These are phyloP conservation scores for Dipus sagitta DNA, from an alignment of 2,797 vertebrate species.

Conservation along the genomic window DNA sequence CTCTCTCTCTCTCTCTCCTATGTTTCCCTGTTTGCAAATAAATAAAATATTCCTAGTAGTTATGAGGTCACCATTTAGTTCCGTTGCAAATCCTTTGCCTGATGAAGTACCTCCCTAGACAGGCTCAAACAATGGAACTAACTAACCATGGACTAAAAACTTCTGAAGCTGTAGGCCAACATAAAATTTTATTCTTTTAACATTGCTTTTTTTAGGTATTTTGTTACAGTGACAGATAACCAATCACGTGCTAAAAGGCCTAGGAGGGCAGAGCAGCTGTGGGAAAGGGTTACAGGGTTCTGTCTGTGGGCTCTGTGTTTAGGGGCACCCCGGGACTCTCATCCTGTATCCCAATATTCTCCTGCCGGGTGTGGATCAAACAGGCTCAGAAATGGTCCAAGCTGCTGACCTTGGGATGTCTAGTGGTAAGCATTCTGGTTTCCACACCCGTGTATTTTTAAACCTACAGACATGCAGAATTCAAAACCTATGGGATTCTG, in stretches of 20 bases:
- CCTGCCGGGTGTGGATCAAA: neutral
- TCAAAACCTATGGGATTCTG: neutral
- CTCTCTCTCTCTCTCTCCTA: too few relatives aligned
- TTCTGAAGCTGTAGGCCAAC: too few relatives aligned
- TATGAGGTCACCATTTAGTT: too few relatives aligned
- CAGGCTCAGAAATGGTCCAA: too few relatives aligned
- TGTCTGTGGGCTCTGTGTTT: neutral
- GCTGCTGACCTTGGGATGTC: neutral
- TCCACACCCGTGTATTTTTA: neutral
- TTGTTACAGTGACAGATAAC: neutral
- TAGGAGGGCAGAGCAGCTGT: neutral
- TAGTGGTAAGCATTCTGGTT: neutral
- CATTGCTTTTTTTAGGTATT: neutral
- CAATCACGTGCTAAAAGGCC: too few relatives aligned
- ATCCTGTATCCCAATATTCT: neutral
- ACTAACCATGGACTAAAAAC: neutral
- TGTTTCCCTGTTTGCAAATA: too few relatives aligned
- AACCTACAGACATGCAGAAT: neutral
- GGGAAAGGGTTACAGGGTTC: neutral
- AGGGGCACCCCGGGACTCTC: neutral
- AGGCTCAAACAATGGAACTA: neutral
- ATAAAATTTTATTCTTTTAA: too few relatives aligned
- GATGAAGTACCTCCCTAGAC: neutral
- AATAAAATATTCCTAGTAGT: too few relatives aligned
- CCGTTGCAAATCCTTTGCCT: neutral